Base-by-base conservation (phyloP, 2,888 invertebrate species). In the Cephus spinipes region DNA sequence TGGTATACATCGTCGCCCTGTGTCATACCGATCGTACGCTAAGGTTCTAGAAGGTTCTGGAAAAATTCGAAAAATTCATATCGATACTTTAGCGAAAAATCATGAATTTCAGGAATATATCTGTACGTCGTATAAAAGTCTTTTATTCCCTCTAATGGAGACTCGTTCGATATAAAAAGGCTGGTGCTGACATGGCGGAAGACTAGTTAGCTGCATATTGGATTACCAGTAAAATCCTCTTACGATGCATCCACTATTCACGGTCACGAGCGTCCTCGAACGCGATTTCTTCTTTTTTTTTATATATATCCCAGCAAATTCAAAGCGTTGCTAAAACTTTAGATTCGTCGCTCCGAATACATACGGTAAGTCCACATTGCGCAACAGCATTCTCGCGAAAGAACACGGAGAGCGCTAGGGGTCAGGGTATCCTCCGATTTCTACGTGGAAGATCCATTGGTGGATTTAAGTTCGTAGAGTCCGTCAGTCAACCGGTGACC, bases 151-250 rank as follows among this genome's bases (percentile, higher is more conserved):
- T 2, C 23, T 9, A 23, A 55, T 55, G 40, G 40, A 55, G 23
- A 55, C 40, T 55, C 15, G 40, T 55, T 55, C 15, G 40, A 55
- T 55, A 55, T 55, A 9, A 55, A 55, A 55, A 55, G 40, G 40
- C 6, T 55, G 40, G 40, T 55, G 40, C 40, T 55, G 40, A 55
- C 40, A 55, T 6, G 40, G 23, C 40, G 40, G 40, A 55, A 55
- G 23, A 55, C 40, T 23, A 55, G 23, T 55, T 4, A 55, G 83
- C 79, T 84, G 80, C 82, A 86, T 89, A 89, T 89, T 89, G 89
- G 89, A 89, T 89, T 89, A 88, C 88, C 80, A 81, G 76, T 31
- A 12, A 84, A 89, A 89, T 89, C 89, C 89, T 88, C 88, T 89
- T 89, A 89, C 81, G 83, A 85, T 82, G 82, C 83, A 79, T 82